Evolutionary conservation across 1,140 invertebrate species (phyloP), one percentile per base, ranked within the genome.

Genomic region (Temnothorax curvispinosus): DNA sequence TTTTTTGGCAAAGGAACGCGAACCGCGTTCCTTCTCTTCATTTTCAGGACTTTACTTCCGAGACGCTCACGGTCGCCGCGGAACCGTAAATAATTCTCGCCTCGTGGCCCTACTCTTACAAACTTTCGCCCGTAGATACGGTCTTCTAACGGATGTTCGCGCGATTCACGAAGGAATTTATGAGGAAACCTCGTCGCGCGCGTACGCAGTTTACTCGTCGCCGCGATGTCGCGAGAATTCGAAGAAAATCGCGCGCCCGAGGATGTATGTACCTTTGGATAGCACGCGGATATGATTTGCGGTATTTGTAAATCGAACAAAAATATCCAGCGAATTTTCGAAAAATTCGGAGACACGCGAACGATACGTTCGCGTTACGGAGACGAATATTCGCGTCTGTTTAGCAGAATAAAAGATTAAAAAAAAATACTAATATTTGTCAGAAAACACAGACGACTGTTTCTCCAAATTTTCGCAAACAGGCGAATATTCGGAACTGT

Each of bases 131-230:
- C 41, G 38, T 44, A 35, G 62, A 38, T 75, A 62, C 75, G 32
- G 58, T 67, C 67, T 54, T 44, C 47, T 54, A 65, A 80, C 60
- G 60, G 67, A 87, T 69, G 69, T 85, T 64, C 67, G 18, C 71
- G 60, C 58, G 71, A 88, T 75, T 90, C 72, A 87, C 87, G 60
- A 75, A 85, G 88, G 85, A 65, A 86, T 76, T 82, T 82, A 88
- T 72, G 86, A 91, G 90, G 13, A 32, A 13, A 27, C 2, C n/a
- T 58, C 9, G 18, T 11, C 41, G 60, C 13, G 44, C 27, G 15
- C 27, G 27, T 6, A 21, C 7, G 35, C 50, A 44, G 18, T n/a
- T 54, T 6, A n/a, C 52, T 15, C 11, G 11, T 41, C 21, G 65
- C 15, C 65, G 21, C 38, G 52, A 18, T 18, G 54, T 15, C 65